Percentiles rank a stretch among this genome's conserved stretches.
Conservation (phyloP, 2,113 vertebrate genomes). For the Spea bombifrons region DNA sequence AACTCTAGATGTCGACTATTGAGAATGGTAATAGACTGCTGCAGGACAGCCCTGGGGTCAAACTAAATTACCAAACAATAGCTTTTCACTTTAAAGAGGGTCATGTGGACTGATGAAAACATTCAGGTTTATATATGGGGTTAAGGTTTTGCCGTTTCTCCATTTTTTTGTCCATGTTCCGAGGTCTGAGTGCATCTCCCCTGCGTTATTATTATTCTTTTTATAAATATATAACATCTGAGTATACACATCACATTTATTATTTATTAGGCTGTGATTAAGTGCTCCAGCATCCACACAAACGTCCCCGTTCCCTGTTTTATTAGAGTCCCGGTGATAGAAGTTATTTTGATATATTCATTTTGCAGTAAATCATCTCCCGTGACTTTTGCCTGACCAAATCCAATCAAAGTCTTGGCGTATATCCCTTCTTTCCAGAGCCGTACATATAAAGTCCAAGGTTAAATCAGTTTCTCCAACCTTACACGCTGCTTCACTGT, state of each 20-base stretch:
- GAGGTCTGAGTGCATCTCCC: no score
- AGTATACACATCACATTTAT: conserved; percentile 20
- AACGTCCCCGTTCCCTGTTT: conserved; percentile 9
- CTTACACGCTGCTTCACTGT: conserved; percentile 37
- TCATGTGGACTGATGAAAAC: no score
- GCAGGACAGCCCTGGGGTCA: no score
- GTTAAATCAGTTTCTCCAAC: conserved; percentile 40
- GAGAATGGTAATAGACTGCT: no score
- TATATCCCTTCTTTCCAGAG: conserved; percentile 19
- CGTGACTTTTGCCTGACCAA: conserved; percentile 36
- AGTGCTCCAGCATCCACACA: conserved; percentile 11
- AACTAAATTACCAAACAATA: no score
- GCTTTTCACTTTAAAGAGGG: no score
- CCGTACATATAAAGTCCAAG: conserved; percentile 34
- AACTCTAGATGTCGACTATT: no score
- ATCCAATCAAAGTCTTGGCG: conserved; percentile 43
- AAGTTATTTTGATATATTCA: conserved; percentile 42
- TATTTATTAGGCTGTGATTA: conserved; percentile 35
- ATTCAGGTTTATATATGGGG: no score
- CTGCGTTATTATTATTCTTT: no score
- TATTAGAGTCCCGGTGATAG: conserved; percentile 22
- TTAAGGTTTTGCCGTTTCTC: no score
- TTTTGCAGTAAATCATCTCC: conserved; percentile 39
- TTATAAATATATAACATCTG: background rate
- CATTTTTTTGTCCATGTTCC: no score